phyloP scores from a whole-genome alignment of 2,888 invertebrate genomes.

The Blastobasis adustella region DNA sequence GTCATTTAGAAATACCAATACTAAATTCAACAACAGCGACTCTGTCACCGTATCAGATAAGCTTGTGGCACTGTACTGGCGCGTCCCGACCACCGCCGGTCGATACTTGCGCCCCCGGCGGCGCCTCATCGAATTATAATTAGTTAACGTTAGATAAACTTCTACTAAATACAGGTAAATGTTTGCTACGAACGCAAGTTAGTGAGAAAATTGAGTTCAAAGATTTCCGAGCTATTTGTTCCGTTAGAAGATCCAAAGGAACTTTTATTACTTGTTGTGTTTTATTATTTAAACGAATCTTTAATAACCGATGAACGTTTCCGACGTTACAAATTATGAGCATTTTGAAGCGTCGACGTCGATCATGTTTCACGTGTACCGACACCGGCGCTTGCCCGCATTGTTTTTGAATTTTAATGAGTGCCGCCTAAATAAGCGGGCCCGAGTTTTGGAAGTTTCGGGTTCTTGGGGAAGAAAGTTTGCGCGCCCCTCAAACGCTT shows the following conservation, averaged over 20 bases:
- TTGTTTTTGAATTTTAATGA: conserved; percentile 56
- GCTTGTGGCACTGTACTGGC: conserved; percentile 8
- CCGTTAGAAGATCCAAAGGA: too few relatives aligned
- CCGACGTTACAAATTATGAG: too few relatives aligned
- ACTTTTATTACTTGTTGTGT: too few relatives aligned
- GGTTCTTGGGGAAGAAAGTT: conserved; percentile 16
- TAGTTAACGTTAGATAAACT: not conserved
- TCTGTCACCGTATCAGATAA: conserved; percentile 9
- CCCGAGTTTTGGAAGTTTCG: conserved; percentile 26
- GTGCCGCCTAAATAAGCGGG: conserved; percentile 39
- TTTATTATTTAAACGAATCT: too few relatives aligned
- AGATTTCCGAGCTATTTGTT: too few relatives aligned
- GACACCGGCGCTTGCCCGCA: conserved; percentile 18
- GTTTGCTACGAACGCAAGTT: too few relatives aligned
- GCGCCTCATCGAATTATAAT: not conserved
- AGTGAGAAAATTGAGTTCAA: too few relatives aligned
- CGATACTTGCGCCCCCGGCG: not conserved
- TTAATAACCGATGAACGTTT: too few relatives aligned
- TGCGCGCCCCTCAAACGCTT: conserved; percentile 24
- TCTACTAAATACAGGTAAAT: too few relatives aligned
- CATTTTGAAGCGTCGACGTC: too few relatives aligned
- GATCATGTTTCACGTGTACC: conserved; percentile 38
- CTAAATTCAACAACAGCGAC: too few relatives aligned
- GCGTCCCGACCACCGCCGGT: conserved; percentile 4
- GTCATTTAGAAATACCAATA: too few relatives aligned